Conservation (phyloP, 35 echinoderm and acorn worm species). For the Eucidaris tribuloides region DNA sequence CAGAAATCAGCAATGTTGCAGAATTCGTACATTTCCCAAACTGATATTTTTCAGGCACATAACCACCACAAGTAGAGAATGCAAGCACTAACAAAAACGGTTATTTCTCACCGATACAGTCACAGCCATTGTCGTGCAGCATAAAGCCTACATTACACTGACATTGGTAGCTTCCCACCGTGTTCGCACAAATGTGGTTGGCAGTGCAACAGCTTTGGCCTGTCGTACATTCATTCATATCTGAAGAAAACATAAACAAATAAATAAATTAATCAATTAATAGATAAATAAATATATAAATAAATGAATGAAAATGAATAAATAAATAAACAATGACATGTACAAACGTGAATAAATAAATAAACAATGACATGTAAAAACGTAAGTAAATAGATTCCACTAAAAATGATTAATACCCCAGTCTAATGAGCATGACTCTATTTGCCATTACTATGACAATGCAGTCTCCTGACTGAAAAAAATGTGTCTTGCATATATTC, state of each 20-base stretch:
- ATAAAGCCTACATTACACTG: conserved; percentile 45
- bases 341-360: not conserved
- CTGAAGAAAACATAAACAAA: not conserved
- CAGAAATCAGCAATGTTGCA: too few species aligned
- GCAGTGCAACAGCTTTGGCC: conserved; percentile 48
- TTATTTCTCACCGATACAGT: conserved; percentile 71
- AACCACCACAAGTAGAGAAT: too few species aligned
- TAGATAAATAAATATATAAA: not conserved
- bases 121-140: conserved; percentile 37
- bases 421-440: not conserved
- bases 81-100: too few species aligned
- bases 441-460: not conserved
- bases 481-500: too few species aligned
- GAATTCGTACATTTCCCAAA: too few species aligned
- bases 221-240: conserved; percentile 63
- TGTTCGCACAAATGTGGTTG: conserved; percentile 56
- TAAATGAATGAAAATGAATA: too few species aligned
- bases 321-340: not conserved
- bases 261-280: not conserved
- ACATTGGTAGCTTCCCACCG: conserved; percentile 49
- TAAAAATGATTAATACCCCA: not conserved
- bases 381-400: not conserved
- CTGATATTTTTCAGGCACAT: too few species aligned
- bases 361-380: not conserved
- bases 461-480: too few species aligned